Evolutionary conservation across 2,888 invertebrate genomes (phyloP).

Genomic region (Drosophila anceps): DNA sequence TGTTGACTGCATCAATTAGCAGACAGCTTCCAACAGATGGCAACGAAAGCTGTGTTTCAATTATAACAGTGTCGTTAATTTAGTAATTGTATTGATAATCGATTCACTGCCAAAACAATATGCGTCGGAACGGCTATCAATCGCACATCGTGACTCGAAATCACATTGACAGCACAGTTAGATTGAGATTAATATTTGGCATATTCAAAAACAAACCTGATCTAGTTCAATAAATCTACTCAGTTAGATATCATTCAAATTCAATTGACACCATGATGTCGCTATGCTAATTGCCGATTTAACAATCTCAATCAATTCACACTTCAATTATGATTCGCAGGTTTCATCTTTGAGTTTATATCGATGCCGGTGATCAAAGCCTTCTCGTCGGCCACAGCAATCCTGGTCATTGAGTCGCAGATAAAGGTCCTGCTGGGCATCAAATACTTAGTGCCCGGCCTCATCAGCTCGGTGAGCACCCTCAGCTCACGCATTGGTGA

Average conservation of each 20-base stretch:
- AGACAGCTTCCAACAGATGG: background rate
- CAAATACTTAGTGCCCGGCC: conserved; percentile 89
- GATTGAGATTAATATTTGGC: background rate
- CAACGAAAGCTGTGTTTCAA: conserved; percentile 4
- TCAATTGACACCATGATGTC: conserved; percentile 30
- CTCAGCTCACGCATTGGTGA: conserved; percentile 86
- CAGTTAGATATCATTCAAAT: conserved; percentile 16
- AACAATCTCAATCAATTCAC: conserved; percentile 4
- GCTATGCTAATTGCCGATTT: conserved; percentile 13
- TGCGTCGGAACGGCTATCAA: background rate
- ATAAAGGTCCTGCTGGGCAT: conserved; percentile 91
- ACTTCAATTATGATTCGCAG: conserved; percentile 85
- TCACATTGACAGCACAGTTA: background rate
- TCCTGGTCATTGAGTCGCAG: conserved; percentile 92
- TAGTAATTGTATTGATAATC: conserved; percentile 40
- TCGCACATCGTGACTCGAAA: conserved; percentile 11
- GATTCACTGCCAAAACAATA: conserved; percentile 10
- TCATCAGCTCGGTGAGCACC: conserved; percentile 87
- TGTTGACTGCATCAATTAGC: conserved; percentile 26
- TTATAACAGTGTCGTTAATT: conserved; percentile 40
- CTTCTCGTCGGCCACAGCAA: conserved; percentile 94
- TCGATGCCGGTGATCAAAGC: conserved; percentile 93
- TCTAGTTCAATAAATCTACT: conserved; percentile 30
- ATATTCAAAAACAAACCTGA: conserved; percentile 24
- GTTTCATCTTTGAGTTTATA: conserved; percentile 94